Evolutionary conservation across 2,888 invertebrate genomes (phyloP).

Genomic region (Heteromyza rotundicornis): DNA sequence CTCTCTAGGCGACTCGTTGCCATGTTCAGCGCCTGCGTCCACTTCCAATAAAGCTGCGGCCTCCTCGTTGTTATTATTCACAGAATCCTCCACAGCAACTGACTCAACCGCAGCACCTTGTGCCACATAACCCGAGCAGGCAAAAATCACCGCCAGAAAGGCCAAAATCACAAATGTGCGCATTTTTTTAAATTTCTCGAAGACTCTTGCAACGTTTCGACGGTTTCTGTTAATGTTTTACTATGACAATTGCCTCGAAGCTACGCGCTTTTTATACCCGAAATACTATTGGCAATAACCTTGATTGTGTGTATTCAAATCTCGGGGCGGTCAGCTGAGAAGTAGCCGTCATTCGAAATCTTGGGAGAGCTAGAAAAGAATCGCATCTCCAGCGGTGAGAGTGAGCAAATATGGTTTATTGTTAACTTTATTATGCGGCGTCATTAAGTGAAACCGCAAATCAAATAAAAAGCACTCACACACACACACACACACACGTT

Average conservation of each 20-base stretch:
- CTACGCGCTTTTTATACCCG: constrained; percentile 11
- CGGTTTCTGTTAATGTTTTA: constrained; percentile 1
- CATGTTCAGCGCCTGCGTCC: constrained; percentile 17
- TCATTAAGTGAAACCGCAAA: background rate
- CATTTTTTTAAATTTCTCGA: constrained; percentile 5
- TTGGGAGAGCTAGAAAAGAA: background rate
- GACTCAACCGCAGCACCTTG: background rate
- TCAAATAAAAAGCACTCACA: background rate
- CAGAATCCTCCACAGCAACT: background rate
- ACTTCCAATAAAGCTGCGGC: background rate
- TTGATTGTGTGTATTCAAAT: constrained; percentile 1
- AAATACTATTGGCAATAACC: background rate
- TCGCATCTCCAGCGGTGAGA: background rate
- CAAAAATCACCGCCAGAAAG: constrained; percentile 2
- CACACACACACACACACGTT: too few species aligned
- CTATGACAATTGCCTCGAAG: background rate
- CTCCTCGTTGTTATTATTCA: background rate
- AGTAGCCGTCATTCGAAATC: background rate
- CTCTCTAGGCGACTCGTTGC: constrained; percentile 1
- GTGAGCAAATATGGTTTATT: background rate
- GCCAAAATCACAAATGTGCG: constrained; percentile 7
- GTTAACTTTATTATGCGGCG: background rate
- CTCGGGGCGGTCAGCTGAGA: background rate
- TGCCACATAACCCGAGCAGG: background rate
- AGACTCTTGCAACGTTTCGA: background rate